Percentiles rank a stretch among this genome's conserved stretches.
These are phyloP conservation scores for Ephestia elutella DNA, from an alignment of 1,140 invertebrate genomes.

Conservation along the genomic window DNA sequence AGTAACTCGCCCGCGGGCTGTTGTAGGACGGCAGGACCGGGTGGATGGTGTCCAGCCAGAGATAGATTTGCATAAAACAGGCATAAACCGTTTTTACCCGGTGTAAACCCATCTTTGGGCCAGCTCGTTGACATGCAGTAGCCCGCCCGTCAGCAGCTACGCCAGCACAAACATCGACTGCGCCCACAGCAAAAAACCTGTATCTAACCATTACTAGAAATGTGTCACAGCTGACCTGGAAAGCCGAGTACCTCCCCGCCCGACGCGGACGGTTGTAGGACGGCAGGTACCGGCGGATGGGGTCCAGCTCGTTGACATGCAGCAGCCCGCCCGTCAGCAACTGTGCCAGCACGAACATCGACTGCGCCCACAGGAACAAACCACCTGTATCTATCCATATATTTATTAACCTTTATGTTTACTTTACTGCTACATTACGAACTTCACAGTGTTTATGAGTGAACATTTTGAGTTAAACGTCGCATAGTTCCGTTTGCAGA, in stretches of 20 bases:
- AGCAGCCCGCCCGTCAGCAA: constrained; percentile 91
- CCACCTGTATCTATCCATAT: constrained; percentile 73
- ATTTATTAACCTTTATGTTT: no score
- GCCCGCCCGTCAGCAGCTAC: constrained; percentile 89
- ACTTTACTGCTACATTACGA: no score
- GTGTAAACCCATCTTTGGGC: no score
- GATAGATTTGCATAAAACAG: no score
- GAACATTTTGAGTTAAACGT: no score
- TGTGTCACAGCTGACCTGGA: constrained; percentile 95
- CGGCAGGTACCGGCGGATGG: constrained; percentile 94
- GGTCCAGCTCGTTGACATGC: constrained; percentile 96
- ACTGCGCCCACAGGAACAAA: constrained; percentile 91
- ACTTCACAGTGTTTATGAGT: no score
- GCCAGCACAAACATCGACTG: constrained; percentile 96
- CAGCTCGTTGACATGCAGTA: constrained; percentile 95
- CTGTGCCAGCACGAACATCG: constrained; percentile 95
- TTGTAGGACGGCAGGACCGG: constrained; percentile 97
- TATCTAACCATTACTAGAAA: constrained; percentile 63
- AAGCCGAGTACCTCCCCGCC: constrained; percentile 95
- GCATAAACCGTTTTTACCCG: no score
- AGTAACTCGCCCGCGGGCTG: constrained; percentile 95
- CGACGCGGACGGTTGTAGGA: constrained; percentile 94
- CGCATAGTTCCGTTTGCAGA: no score
- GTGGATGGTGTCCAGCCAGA: constrained; percentile 96
- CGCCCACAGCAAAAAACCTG: constrained; percentile 87